These are phyloP conservation scores for Carcina quercana DNA, from an alignment of 2,888 invertebrate species.

Conservation along the genomic window DNA sequence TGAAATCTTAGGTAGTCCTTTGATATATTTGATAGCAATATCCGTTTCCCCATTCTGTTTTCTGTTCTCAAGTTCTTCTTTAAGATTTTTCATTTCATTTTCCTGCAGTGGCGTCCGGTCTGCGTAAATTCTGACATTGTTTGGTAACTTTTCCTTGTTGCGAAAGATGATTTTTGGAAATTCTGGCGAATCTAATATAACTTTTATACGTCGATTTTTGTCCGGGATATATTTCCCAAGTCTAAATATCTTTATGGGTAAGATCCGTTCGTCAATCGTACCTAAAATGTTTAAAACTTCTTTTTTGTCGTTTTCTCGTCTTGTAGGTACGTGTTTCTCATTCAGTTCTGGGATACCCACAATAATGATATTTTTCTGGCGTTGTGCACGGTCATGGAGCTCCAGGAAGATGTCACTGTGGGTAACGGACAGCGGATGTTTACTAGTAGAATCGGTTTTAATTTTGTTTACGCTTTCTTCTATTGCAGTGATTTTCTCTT, in stretches of 20 bases:
- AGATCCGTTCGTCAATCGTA: conserved; percentile 10
- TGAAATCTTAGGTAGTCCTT: conserved; percentile 19
- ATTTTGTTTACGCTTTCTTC: conserved; percentile 8
- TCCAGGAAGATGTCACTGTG: conserved; percentile 19
- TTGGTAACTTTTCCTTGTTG: conserved; percentile 15
- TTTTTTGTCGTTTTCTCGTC: conserved; percentile 12
- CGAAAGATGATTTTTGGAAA: conserved; percentile 14
- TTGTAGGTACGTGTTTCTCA: conserved; percentile 7
- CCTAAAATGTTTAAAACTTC: conserved; percentile 11
- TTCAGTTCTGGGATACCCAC: conserved; percentile 18
- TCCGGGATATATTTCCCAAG: conserved; percentile 18
- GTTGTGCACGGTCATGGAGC: conserved; percentile 17
- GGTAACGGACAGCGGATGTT: conserved; percentile 7
- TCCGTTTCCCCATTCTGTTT: conserved; percentile 17
- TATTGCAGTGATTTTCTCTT: too few relatives aligned
- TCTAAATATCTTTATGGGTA: conserved; percentile 16
- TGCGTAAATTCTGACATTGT: conserved; percentile 16
- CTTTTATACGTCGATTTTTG: conserved; percentile 19
- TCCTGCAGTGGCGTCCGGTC: conserved; percentile 21
- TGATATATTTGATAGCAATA: conserved; percentile 22
- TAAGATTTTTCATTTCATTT: conserved; percentile 12
- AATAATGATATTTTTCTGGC: conserved; percentile 21
- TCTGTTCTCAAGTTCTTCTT: conserved; percentile 16
- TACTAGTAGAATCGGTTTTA: too few relatives aligned
- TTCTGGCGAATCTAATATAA: conserved; percentile 12